A percentile compares a stretch with the other conserved stretches of the same genome.
phyloP scores from a whole-genome alignment of 2,888 invertebrate species.

The Alsophila aescularia region DNA sequence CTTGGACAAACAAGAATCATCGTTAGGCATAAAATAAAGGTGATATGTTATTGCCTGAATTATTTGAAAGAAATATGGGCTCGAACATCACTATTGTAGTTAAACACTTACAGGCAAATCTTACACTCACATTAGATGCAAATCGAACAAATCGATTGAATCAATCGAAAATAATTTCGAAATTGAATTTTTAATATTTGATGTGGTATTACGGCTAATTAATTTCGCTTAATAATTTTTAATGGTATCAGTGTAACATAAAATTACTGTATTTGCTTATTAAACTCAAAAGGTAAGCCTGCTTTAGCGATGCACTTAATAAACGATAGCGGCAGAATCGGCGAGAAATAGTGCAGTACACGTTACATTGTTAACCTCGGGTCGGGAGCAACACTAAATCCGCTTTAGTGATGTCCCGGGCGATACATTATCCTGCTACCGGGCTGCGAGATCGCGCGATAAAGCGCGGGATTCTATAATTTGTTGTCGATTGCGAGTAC shows the following conservation, averaged over 20 bases:
- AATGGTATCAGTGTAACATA: too few species aligned
- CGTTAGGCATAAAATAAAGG: slow-evolving; percentile 15
- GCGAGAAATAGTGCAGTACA: slow-evolving; percentile 48
- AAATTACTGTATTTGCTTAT: slow-evolving; percentile 10
- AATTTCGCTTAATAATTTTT: too few species aligned
- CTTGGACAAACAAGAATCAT: slow-evolving; percentile 15
- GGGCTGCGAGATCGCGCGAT: slow-evolving; percentile 65
- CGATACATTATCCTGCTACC: slow-evolving; percentile 75
- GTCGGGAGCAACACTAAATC: slow-evolving; percentile 67
- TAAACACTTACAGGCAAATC: neutral
- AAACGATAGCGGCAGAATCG: slow-evolving; percentile 41
- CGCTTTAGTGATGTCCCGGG: slow-evolving; percentile 71
- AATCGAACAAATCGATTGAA: too few species aligned
- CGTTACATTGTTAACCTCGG: slow-evolving; percentile 67
- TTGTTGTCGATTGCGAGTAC: slow-evolving; percentile 61
- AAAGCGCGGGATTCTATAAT: slow-evolving; percentile 56
- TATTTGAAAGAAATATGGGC: neutral
- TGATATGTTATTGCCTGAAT: neutral
- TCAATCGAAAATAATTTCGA: too few species aligned
- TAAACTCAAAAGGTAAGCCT: slow-evolving; percentile 1
- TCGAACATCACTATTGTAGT: neutral
- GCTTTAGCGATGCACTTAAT: slow-evolving; percentile 31
- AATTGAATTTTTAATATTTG: too few species aligned
- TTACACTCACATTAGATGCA: too few species aligned
- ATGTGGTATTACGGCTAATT: too few species aligned